These are phyloP conservation scores for Melipona bicolor DNA, from an alignment of 2,888 invertebrate species.

Conservation along the genomic window DNA sequence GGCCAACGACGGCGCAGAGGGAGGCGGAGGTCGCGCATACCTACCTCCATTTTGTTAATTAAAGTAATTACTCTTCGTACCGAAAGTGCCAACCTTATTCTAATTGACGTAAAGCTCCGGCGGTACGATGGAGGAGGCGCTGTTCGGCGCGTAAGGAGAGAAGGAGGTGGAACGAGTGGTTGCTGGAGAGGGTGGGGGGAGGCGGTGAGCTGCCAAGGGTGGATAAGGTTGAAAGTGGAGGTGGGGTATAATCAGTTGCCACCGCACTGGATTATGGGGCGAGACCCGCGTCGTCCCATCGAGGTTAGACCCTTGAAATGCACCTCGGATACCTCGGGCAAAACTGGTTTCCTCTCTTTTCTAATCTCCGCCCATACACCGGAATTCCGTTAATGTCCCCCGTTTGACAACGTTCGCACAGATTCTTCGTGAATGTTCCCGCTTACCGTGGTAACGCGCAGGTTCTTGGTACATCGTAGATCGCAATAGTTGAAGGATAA, in stretches of 20 bases:
- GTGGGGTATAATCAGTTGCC: slow-evolving; percentile 83
- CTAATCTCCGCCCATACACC: slow-evolving; percentile 40
- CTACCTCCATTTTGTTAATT: slow-evolving; percentile 85
- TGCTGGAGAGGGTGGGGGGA: slow-evolving; percentile 38
- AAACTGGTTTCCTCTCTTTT: slow-evolving; percentile 67
- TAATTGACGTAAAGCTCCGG: slow-evolving; percentile 85
- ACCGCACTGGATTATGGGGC: slow-evolving; percentile 84
- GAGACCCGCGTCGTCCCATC: slow-evolving; percentile 76
- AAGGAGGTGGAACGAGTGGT: slow-evolving; percentile 53
- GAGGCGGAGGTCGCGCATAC: slow-evolving; percentile 72
- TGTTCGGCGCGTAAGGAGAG: slow-evolving; percentile 70
- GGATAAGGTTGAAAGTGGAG: slow-evolving; percentile 78
- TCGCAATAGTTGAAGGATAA: background rate
- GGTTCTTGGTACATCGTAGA: background rate
- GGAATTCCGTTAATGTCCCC: slow-evolving; percentile 33
- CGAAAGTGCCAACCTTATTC: slow-evolving; percentile 85
- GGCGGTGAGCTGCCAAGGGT: slow-evolving; percentile 71
- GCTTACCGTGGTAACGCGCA: background rate
- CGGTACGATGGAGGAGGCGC: slow-evolving; percentile 72
- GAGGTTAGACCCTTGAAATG: slow-evolving; percentile 79
- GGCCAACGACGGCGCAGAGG: slow-evolving; percentile 59
- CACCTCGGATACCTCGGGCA: slow-evolving; percentile 73
- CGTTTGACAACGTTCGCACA: slow-evolving; percentile 14
- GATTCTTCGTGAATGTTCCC: slow-evolving; percentile 20
- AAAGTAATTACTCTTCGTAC: slow-evolving; percentile 86